phyloP scores from a whole-genome alignment of 2,113 vertebrate species.

The Centropus unirufus region DNA sequence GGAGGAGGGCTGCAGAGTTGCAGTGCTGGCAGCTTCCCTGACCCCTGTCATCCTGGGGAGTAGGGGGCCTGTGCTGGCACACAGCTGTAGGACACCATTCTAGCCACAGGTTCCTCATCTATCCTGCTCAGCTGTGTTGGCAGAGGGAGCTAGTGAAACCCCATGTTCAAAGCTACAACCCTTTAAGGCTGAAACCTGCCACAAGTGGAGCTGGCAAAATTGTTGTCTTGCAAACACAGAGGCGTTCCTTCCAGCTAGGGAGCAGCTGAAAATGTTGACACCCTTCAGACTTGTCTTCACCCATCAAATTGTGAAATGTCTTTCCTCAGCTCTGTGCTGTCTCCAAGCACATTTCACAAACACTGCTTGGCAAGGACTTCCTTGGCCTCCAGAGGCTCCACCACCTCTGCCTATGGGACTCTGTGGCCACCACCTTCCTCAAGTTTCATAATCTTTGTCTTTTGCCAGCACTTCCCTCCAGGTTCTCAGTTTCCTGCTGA shows the following conservation, averaged over 20 bases:
- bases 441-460: background rate
- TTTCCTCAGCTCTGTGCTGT: background rate
- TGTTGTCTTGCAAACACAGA: background rate
- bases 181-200: background rate
- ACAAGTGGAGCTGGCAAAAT: background rate
- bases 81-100: background rate
- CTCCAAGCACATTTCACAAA: background rate
- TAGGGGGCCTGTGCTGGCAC: background rate
- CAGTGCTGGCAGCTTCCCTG: background rate
- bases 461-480: background rate
- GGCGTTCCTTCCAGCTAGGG: background rate
- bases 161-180: background rate
- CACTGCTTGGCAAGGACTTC: background rate
- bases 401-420: fast-evolving
- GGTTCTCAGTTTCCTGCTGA: background rate
- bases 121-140: background rate
- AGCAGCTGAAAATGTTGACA: background rate
- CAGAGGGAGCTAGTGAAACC: background rate
- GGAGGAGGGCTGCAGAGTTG: background rate
- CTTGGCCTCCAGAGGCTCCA: background rate
- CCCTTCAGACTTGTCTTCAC: background rate
- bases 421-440: too few species aligned
- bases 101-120: too few species aligned
- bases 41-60: background rate
- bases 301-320: background rate